Conservation (phyloP, 2,888 invertebrate species). For the Coenonympha arcania region DNA sequence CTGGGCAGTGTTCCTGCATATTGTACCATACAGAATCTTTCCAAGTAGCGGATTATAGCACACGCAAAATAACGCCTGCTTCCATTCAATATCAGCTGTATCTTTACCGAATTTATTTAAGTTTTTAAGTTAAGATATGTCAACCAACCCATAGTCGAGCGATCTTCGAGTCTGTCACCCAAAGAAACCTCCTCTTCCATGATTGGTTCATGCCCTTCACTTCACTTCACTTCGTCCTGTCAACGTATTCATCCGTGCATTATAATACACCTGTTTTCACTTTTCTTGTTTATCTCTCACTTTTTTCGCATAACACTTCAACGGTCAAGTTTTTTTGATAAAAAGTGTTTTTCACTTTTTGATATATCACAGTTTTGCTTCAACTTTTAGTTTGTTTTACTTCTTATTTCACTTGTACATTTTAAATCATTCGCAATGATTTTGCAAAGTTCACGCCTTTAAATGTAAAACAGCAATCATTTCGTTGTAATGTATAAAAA, state of each 20-base stretch:
- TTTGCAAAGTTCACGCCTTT: neutral
- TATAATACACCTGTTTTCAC: neutral
- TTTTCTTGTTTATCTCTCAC: neutral
- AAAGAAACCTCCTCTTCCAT: constrained; percentile 55
- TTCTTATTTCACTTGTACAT: neutral
- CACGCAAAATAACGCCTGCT: no score
- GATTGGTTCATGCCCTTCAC: constrained; percentile 48
- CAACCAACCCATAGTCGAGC: constrained; percentile 57
- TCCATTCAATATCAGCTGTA: no score
- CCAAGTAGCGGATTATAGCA: no score
- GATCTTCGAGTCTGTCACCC: constrained; percentile 53
- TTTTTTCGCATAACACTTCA: neutral
- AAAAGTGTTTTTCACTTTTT: neutral
- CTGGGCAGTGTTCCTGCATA: no score
- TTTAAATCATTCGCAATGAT: neutral
- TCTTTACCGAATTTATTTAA: no score
- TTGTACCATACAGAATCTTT: no score
- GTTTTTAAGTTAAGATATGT: neutral
- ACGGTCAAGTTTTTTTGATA: neutral
- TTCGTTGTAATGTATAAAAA: no score
- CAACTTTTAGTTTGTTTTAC: neutral
- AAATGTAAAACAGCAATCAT: no score
- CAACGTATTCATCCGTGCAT: constrained; percentile 10
- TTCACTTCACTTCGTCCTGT: constrained; percentile 21
- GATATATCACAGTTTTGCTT: neutral